phyloP scores from a whole-genome alignment of 2,113 vertebrate species.

The Pelecanus crispus region DNA sequence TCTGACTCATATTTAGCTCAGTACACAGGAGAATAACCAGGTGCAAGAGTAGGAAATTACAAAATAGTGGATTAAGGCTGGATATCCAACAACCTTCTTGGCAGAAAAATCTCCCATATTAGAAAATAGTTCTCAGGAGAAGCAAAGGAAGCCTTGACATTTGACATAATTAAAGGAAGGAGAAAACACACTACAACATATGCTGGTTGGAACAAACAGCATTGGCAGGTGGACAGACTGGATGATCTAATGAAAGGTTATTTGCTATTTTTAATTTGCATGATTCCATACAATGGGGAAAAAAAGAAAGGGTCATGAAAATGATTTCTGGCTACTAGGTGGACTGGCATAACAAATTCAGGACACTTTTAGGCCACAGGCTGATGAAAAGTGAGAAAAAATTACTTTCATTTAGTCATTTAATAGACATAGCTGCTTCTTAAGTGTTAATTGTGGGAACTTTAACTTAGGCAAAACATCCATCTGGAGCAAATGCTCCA shows the following conservation, averaged over 20 bases:
- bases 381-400: not conserved
- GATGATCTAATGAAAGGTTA: not conserved
- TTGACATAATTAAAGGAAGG: constrained; percentile 5
- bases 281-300: not conserved
- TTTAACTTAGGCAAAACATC: not conserved
- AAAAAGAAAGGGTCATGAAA: not conserved
- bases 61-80: not conserved
- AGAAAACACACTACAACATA: not conserved
- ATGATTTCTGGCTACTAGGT: not conserved
- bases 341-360: not conserved
- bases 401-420: not conserved
- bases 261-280: not conserved
- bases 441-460: not conserved
- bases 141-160: constrained; percentile 5
- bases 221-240: not conserved
- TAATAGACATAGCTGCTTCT: not conserved
- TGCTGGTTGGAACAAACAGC: not conserved
- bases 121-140: not conserved
- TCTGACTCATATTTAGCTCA: not conserved
- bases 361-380: not conserved
- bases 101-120: not conserved
- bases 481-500: not conserved
- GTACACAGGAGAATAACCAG: not conserved
- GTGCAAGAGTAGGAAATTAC: not conserved
- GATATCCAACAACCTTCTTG: not conserved